Percentiles rank a stretch among this genome's conserved stretches.
phyloP scores from a whole-genome alignment of 2,113 vertebrate genomes.

The Triplophysa tibetana region DNA sequence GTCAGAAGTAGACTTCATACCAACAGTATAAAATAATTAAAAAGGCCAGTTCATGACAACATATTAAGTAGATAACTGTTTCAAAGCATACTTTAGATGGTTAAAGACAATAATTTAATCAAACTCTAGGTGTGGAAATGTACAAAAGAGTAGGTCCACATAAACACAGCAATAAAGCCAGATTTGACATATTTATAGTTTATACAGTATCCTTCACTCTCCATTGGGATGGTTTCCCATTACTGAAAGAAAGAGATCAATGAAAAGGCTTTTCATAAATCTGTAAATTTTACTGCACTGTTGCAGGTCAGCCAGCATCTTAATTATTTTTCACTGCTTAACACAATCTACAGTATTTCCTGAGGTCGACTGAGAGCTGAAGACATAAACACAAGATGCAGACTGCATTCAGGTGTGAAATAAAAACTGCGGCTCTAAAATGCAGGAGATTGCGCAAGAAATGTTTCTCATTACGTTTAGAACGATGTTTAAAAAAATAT shows the following conservation, averaged over 20 bases:
- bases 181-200: background rate
- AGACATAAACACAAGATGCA: constrained; percentile 12
- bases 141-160: no score
- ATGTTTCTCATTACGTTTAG: background rate
- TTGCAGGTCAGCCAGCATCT: background rate
- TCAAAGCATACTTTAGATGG: no score
- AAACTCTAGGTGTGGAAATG: no score
- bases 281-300: background rate
- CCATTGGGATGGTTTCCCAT: background rate
- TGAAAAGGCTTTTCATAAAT: constrained; percentile 2
- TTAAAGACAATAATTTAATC: no score
- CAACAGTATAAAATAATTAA: no score
- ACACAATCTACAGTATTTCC: background rate
- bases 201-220: background rate
- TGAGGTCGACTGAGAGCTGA: background rate
- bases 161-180: background rate
- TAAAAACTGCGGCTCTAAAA: background rate
- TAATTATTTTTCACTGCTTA: background rate
- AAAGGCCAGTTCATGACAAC: no score
- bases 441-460: background rate
- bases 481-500: no score
- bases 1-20: no score
- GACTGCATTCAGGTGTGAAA: constrained; percentile 5
- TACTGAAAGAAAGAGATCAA: background rate
- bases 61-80: no score